Percentiles rank a stretch among this genome's conserved stretches.
Evolutionary conservation across 1,140 invertebrate species (phyloP).

Genomic region (Druon quercuslanigerum): DNA sequence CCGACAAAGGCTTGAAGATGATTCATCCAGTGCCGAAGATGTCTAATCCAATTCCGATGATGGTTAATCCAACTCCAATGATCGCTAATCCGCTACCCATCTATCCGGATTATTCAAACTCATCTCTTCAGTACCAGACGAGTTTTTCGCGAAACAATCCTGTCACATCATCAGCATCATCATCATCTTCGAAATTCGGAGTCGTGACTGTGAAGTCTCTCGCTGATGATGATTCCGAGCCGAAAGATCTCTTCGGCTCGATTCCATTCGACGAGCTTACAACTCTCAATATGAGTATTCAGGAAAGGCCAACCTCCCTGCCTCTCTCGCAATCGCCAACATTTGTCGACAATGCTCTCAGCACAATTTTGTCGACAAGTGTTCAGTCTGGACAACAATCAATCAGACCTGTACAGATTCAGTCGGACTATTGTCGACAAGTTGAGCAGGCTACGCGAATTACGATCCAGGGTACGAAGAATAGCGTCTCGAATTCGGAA

Average conservation of each 20-base stretch:
- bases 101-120: not conserved
- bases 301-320: constrained; percentile 66
- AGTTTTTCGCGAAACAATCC: constrained; percentile 1
- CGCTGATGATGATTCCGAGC: constrained; percentile 30
- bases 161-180: constrained; percentile 47
- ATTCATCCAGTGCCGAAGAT: constrained; percentile 39
- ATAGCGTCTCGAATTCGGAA: constrained; percentile 58
- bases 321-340: constrained; percentile 61
- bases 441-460: constrained; percentile 53
- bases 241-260: constrained; percentile 79
- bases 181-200: constrained; percentile 53
- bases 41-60: constrained; percentile 37
- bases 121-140: constrained; percentile 35
- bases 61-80: constrained; percentile 35
- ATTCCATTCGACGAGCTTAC: constrained; percentile 78
- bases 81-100: constrained; percentile 2
- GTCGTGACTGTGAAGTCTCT: constrained; percentile 42
- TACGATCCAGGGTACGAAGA: constrained; percentile 52
- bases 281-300: constrained; percentile 58
- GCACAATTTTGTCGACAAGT: constrained; percentile 56
- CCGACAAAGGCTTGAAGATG: constrained; percentile 32
- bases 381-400: constrained; percentile 31
- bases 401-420: constrained; percentile 38
- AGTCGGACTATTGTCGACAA: constrained; percentile 30
- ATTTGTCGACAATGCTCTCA: constrained; percentile 56